Percentiles rank a stretch among this genome's conserved stretches.
These are phyloP conservation scores for Phragmatobia fuliginosa DNA, from an alignment of 2,888 invertebrate genomes.

Conservation along the genomic window DNA sequence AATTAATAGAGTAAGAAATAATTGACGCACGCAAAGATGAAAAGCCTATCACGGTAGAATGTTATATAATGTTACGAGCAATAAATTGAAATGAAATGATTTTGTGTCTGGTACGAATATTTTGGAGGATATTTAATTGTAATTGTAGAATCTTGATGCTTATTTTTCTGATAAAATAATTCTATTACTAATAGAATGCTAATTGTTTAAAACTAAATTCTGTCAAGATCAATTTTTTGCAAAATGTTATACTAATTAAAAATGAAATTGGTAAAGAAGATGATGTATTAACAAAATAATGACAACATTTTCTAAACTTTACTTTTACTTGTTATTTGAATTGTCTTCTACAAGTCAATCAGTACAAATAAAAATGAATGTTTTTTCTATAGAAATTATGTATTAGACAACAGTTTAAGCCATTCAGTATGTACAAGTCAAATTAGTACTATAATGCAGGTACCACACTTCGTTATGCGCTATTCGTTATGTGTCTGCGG, in stretches of 20 bases:
- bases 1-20: not conserved
- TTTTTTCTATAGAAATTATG: not conserved
- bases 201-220: too few relatives aligned
- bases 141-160: not conserved
- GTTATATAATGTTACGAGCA: not conserved
- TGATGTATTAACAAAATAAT: not conserved
- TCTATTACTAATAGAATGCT: too few relatives aligned
- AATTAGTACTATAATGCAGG: too few relatives aligned
- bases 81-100: not conserved
- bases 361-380: not conserved
- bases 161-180: too few relatives aligned
- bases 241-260: too few relatives aligned
- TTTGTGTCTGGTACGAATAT: not conserved
- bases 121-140: not conserved
- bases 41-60: not conserved
- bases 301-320: not conserved
- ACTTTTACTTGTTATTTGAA: not conserved
- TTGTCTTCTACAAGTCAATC: not conserved
- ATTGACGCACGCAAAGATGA: not conserved
- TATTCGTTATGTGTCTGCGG: too few relatives aligned
- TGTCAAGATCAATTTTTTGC: too few relatives aligned
- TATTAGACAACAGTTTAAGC: not conserved
- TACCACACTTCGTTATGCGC: too few relatives aligned
- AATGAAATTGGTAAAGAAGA: not conserved
- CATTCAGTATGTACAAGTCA: not conserved